phyloP scores from a whole-genome alignment of 2,888 invertebrate genomes.

The Norana najaformis region DNA sequence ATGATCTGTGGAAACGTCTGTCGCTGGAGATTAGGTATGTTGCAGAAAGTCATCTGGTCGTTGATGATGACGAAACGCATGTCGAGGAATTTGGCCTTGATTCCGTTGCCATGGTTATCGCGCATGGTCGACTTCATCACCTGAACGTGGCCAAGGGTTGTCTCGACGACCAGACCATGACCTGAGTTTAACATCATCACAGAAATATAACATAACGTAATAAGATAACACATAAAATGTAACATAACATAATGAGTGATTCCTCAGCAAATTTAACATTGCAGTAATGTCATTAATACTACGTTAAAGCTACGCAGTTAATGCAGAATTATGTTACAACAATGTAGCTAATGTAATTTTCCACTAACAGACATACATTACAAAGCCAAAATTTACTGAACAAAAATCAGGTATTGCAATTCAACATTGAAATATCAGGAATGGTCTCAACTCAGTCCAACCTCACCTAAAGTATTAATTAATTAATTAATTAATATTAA shows the following conservation, averaged over 20 bases:
- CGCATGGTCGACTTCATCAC: slow-evolving; percentile 54
- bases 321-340: no score
- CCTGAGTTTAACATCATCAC: slow-evolving; percentile 49
- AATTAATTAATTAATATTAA: no score
- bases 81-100: slow-evolving; percentile 52
- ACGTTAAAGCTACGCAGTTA: no score
- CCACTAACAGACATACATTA: no score
- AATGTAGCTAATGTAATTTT: no score
- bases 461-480: no score
- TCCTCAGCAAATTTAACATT: no score
- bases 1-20: slow-evolving; percentile 40
- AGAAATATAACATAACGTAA: neutral
- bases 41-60: slow-evolving; percentile 50
- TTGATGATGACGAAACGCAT: slow-evolving; percentile 47
- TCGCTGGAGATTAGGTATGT: slow-evolving; percentile 41
- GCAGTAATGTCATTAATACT: no score
- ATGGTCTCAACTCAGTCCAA: no score
- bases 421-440: no score
- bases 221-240: neutral
- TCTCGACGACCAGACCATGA: slow-evolving; percentile 58
- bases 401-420: no score
- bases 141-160: slow-evolving; percentile 55
- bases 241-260: neutral
- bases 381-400: no score
- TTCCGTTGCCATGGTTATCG: slow-evolving; percentile 61